phyloP scores from a whole-genome alignment of 2,113 vertebrate species.

The Antechinus stuartii region DNA sequence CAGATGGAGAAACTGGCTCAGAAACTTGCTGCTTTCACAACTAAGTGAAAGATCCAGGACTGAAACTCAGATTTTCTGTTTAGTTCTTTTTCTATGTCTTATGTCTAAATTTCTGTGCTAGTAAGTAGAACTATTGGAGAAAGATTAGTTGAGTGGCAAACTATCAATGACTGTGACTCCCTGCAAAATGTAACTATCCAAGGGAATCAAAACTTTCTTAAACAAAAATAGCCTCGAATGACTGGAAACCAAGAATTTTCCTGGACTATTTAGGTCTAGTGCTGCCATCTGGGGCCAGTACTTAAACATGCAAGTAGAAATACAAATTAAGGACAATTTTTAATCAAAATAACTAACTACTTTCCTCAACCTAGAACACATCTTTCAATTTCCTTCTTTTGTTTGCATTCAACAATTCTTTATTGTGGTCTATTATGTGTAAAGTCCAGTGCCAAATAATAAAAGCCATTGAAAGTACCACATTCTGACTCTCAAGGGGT shows the following conservation, averaged over 20 bases:
- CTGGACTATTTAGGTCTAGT: neutral
- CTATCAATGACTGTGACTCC: neutral
- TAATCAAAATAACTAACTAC: neutral
- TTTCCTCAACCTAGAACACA: neutral
- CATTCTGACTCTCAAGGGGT: neutral
- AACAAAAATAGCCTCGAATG: neutral
- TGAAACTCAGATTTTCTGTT: slow-evolving; percentile 3
- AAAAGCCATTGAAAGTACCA: neutral
- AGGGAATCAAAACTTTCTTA: neutral
- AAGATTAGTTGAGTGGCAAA: neutral
- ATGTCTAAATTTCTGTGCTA: neutral
- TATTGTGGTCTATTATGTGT: neutral
- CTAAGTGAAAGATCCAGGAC: neutral
- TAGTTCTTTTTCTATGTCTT: neutral
- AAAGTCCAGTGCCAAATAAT: neutral
- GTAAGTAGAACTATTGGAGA: neutral
- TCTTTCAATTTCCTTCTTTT: neutral
- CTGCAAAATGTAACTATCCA: neutral
- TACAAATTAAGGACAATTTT: neutral
- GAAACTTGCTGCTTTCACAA: neutral
- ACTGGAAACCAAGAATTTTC: neutral
- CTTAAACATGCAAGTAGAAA: slow-evolving; percentile 4
- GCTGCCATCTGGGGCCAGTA: neutral
- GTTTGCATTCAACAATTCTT: neutral
- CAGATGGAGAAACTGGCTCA: neutral